These are phyloP conservation scores for Phycodurus eques DNA, from an alignment of 2,113 vertebrate genomes.

Conservation along the genomic window DNA sequence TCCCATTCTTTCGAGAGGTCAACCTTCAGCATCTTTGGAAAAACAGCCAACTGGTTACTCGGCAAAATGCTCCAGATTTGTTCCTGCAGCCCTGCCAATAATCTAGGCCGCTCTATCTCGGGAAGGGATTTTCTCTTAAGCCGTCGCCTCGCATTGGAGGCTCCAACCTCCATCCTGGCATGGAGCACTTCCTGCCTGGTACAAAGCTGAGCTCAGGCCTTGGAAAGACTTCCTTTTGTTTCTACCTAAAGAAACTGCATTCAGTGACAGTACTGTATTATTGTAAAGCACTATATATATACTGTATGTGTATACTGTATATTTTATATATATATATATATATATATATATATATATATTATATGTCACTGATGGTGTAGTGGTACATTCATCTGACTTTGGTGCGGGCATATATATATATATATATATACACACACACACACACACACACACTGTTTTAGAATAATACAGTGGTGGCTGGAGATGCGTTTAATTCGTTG, in stretches of 20 bases:
- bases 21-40: conserved; percentile 32
- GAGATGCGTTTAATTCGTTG: too few species aligned
- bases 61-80: conserved; percentile 10
- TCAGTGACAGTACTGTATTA: too few species aligned
- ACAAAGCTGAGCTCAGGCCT: conserved; percentile 31
- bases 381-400: too few species aligned
- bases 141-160: conserved; percentile 49
- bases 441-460: too few species aligned
- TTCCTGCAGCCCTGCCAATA: conserved; percentile 41
- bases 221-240: conserved; percentile 47
- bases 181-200: conserved; percentile 45
- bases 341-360: too few species aligned
- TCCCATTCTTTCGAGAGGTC: conserved; percentile 22
- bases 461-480: too few species aligned
- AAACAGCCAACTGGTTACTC: conserved; percentile 19
- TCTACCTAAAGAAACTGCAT: background rate
- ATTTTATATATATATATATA: too few species aligned
- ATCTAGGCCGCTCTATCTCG: conserved; percentile 56
- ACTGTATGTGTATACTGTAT: too few species aligned
- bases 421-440: too few species aligned
- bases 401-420: too few species aligned
- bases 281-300: too few species aligned
- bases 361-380: too few species aligned
- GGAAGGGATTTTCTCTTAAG: conserved; percentile 63
- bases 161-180: conserved; percentile 31